Conservation (phyloP, 1,140 invertebrate genomes). For the Heliconius hermathena region DNA sequence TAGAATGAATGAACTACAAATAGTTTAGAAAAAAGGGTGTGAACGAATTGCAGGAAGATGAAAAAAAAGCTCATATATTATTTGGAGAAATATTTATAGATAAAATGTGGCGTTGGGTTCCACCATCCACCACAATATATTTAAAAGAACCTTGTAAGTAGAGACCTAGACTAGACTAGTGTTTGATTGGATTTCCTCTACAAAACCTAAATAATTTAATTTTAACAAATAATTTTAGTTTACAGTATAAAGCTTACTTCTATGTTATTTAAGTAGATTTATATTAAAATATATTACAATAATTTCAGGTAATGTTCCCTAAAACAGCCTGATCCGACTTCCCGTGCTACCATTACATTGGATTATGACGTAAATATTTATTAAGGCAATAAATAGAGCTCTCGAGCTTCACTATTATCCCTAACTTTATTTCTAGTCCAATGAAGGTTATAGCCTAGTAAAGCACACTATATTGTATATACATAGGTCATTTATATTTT, state of each 20-base stretch:
- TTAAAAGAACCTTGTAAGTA: too few relatives aligned
- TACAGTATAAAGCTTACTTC: background rate
- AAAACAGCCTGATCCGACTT: slow-evolving; percentile 44
- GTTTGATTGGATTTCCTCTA: too few relatives aligned
- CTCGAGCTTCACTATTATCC: slow-evolving; percentile 55
- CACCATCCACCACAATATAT: too few relatives aligned
- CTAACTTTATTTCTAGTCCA: slow-evolving; percentile 56
- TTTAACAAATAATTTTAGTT: background rate
- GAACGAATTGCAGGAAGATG: too few relatives aligned
- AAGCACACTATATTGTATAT: background rate
- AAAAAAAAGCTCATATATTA: too few relatives aligned
- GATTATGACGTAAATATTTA: slow-evolving; percentile 76
- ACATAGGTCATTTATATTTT: background rate
- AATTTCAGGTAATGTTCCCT: slow-evolving; percentile 37
- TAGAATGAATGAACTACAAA: background rate
- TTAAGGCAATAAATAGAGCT: slow-evolving; percentile 66
- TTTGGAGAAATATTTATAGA: too few relatives aligned
- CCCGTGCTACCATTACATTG: slow-evolving; percentile 59
- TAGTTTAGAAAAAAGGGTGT: too few relatives aligned
- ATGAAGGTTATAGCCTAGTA: slow-evolving; percentile 45
- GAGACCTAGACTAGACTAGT: too few relatives aligned
- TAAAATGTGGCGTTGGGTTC: too few relatives aligned
- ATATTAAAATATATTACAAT: background rate
- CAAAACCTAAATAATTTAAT: too few relatives aligned
- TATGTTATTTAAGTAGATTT: background rate